Conservation (phyloP, 2,113 vertebrate genomes). For the Ginglymostoma cirratum region DNA sequence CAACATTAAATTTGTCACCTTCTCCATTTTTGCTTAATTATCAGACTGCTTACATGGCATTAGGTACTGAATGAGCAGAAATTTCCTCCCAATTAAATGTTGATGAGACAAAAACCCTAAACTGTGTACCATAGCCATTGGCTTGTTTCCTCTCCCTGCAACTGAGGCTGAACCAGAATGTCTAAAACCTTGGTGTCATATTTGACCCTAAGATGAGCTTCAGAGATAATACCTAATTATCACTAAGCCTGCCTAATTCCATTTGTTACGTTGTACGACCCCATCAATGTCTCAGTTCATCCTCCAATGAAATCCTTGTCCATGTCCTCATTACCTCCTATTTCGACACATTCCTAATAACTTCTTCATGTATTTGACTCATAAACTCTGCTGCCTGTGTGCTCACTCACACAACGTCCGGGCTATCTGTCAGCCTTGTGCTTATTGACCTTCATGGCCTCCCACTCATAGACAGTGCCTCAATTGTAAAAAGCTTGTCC, state of each 20-base stretch:
- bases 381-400: neutral
- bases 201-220: neutral
- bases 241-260: neutral
- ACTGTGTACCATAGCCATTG: neutral
- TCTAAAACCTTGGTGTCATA: neutral
- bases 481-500: neutral
- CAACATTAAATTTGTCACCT: neutral
- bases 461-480: neutral
- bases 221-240: neutral
- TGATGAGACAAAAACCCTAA: neutral
- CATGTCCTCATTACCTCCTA: too few species aligned
- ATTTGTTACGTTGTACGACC: neutral
- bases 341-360: too few species aligned
- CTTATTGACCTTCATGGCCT: neutral
- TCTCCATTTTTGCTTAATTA: neutral
- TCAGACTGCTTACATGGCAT: neutral
- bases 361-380: neutral
- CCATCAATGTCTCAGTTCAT: neutral
- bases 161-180: neutral
- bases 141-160: neutral
- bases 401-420: neutral
- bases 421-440: neutral
- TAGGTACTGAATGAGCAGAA: neutral
- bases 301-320: neutral
- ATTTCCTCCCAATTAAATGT: neutral